These are phyloP conservation scores for Pantherophis alleghaniensis DNA, from an alignment of 2,797 vertebrate species.

Conservation along the genomic window DNA sequence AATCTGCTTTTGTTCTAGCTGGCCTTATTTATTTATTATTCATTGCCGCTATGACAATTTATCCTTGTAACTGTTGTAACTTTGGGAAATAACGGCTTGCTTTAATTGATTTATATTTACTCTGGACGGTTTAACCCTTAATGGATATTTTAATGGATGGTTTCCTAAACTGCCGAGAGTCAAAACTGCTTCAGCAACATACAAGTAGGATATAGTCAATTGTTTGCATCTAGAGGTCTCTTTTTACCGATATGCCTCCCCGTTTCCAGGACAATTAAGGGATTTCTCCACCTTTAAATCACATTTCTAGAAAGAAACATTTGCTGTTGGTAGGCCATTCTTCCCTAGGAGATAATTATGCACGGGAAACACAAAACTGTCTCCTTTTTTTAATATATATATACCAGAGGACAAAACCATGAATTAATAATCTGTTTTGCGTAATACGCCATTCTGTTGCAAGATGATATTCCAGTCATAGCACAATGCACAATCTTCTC, in stretches of 20 bases:
- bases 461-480: constrained; percentile 57
- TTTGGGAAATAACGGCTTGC: neutral
- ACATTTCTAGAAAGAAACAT: neutral
- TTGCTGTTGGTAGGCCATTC: constrained; percentile 11
- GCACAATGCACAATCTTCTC: constrained; percentile 31
- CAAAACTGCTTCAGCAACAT: neutral
- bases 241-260: neutral
- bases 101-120: neutral
- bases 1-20: neutral
- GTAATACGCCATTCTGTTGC: constrained; percentile 44
- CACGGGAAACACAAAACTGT: constrained; percentile 26
- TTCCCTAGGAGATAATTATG: constrained; percentile 49
- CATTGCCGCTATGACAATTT: neutral
- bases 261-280: neutral
- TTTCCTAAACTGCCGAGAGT: neutral
- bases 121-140: neutral
- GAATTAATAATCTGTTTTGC: constrained; percentile 62
- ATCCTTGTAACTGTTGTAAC: neutral
- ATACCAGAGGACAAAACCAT: constrained; percentile 45
- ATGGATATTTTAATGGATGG: neutral
- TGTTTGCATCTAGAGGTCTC: neutral
- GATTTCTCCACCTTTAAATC: neutral
- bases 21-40: neutral
- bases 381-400: neutral
- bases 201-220: neutral